phyloP scores from a whole-genome alignment of 1,140 invertebrate genomes.

The Diorhabda elongata region DNA sequence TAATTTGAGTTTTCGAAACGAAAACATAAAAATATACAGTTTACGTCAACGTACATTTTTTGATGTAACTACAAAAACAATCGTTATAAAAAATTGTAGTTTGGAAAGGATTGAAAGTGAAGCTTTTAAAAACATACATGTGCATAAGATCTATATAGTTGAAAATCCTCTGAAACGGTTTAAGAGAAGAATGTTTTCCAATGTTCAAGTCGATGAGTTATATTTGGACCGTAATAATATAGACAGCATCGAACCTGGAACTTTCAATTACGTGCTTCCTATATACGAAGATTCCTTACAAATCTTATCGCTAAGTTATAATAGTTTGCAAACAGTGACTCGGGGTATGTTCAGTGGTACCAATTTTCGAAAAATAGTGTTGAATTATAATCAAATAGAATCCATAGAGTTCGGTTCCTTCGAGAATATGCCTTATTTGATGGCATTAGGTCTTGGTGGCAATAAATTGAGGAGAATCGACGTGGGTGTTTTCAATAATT shows the following conservation, averaged over 20 bases:
- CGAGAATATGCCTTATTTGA: background rate
- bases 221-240: background rate
- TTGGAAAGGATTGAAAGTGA: background rate
- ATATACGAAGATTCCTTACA: background rate
- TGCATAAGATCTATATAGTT: background rate
- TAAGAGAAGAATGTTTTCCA: background rate
- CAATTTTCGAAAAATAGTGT: background rate
- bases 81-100: background rate
- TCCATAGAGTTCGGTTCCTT: background rate
- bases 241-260: background rate
- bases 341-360: background rate
- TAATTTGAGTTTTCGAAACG: too few relatives aligned
- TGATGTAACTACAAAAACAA: too few relatives aligned
- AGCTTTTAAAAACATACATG: background rate
- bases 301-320: background rate
- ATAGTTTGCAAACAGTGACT: background rate
- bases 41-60: too few relatives aligned
- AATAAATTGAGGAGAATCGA: background rate
- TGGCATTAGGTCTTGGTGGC: background rate
- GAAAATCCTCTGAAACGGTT: background rate
- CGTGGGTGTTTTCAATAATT: background rate
- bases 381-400: background rate
- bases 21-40: too few relatives aligned
- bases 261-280: background rate
- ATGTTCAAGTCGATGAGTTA: background rate